Conservation (phyloP, 2,888 invertebrate species). For the Rutpela maculata region DNA sequence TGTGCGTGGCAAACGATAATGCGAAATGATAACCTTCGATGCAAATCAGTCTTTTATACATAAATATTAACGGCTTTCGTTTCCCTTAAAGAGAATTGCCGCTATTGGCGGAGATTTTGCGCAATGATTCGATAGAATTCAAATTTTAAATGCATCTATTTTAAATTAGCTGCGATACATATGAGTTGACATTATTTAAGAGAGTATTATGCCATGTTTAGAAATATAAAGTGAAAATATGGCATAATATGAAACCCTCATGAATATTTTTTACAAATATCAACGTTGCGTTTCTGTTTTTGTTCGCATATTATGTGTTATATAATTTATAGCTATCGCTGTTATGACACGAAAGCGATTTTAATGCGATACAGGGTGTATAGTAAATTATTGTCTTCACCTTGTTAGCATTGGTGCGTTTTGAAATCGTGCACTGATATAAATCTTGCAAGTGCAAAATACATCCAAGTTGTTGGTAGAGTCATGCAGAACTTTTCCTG, state of each 20-base stretch:
- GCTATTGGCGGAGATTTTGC: background rate
- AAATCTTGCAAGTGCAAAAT: too few relatives aligned
- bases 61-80: background rate
- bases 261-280: background rate
- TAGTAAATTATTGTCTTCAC: too few relatives aligned
- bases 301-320: background rate
- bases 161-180: background rate
- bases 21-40: background rate
- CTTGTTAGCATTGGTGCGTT: too few relatives aligned
- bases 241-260: background rate
- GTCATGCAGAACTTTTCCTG: too few relatives aligned
- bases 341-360: background rate
- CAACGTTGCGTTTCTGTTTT: background rate
- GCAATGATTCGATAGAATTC: background rate
- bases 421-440: too few relatives aligned
- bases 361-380: background rate
- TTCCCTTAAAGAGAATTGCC: background rate
- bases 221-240: background rate
- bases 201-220: background rate
- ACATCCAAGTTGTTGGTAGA: too few relatives aligned
- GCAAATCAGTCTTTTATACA: background rate
- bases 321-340: background rate
- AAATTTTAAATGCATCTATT: background rate
- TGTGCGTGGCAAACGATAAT: background rate
- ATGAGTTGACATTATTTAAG: background rate